These are phyloP conservation scores for Seladonia tumulorum DNA, from an alignment of 2,888 invertebrate species.

Conservation along the genomic window DNA sequence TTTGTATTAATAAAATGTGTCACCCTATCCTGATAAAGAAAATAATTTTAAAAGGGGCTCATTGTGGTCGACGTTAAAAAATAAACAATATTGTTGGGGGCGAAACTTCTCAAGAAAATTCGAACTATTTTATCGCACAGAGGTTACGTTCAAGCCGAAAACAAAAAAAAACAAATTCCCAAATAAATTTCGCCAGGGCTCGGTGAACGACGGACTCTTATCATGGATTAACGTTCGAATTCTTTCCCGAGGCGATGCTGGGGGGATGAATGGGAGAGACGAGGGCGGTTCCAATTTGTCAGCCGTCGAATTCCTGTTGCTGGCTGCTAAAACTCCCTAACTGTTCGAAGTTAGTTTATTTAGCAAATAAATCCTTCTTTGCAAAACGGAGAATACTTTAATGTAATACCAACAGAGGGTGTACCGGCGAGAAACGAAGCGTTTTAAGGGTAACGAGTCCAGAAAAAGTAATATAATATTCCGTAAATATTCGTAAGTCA, in stretches of 20 bases:
- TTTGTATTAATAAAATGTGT: not conserved
- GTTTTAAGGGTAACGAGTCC: not conserved
- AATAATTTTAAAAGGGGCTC: not conserved
- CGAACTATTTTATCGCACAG: not conserved
- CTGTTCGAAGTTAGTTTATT: not conserved
- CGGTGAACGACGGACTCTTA: slow-evolving; percentile 22
- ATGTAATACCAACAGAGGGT: not conserved
- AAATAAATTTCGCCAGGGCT: not conserved
- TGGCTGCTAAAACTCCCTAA: slow-evolving; percentile 5
- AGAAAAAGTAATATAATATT: too few species aligned
- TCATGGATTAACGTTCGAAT: slow-evolving; percentile 66
- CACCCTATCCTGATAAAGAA: not conserved
- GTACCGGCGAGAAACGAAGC: not conserved
- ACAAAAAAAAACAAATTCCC: not conserved
- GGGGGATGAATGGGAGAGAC: not conserved
- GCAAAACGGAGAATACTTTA: not conserved
- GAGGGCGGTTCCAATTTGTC: slow-evolving; percentile 64
- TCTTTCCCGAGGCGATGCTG: slow-evolving; percentile 35
- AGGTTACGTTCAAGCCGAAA: not conserved
- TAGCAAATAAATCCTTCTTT: not conserved
- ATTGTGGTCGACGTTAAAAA: not conserved
- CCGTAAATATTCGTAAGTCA: too few species aligned
- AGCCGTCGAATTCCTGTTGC: slow-evolving; percentile 50
- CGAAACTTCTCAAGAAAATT: not conserved
- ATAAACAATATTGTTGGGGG: not conserved